A percentile compares a stretch with the other conserved stretches of the same genome.
Conservation (phyloP, 2,888 invertebrate genomes). For the Proisotoma minuta region DNA sequence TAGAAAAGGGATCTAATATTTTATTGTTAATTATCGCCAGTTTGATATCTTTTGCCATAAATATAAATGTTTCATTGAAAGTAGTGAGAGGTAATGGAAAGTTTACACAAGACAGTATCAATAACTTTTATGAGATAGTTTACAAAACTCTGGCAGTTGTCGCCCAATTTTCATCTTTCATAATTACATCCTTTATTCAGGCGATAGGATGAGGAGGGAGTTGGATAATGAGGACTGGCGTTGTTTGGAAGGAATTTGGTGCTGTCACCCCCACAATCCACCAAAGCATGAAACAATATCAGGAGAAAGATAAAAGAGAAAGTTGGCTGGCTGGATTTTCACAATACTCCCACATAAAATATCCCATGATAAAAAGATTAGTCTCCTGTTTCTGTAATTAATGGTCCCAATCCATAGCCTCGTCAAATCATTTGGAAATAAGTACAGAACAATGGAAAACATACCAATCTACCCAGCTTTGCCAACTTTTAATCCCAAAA, state of each 20-base stretch:
- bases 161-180: constrained; percentile 15
- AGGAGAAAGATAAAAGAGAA: not conserved
- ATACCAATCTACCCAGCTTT: not conserved
- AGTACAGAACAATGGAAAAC: constrained; percentile 10
- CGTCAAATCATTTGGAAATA: constrained; percentile 19
- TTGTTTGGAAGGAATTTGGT: no score
- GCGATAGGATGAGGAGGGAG: not conserved
- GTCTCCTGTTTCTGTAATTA: constrained; percentile 8
- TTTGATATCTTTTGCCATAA: constrained; percentile 12
- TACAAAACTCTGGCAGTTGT: not conserved
- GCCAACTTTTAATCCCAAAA: not conserved
- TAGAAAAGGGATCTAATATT: no score
- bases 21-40: no score
- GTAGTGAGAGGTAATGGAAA: not conserved
- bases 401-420: constrained; percentile 12
- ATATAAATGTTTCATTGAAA: constrained; percentile 13
- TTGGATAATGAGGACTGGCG: not conserved
- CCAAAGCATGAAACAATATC: not conserved
- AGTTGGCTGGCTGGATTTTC: constrained; percentile 7
- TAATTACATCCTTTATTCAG: constrained; percentile 10
- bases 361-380: constrained; percentile 15
- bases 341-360: not conserved
- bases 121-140: not conserved
- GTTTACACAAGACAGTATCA: constrained; percentile 7
- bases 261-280: not conserved